Base-by-base conservation (phyloP, 1,140 invertebrate genomes). In the Luehdorfia chinensis region DNA sequence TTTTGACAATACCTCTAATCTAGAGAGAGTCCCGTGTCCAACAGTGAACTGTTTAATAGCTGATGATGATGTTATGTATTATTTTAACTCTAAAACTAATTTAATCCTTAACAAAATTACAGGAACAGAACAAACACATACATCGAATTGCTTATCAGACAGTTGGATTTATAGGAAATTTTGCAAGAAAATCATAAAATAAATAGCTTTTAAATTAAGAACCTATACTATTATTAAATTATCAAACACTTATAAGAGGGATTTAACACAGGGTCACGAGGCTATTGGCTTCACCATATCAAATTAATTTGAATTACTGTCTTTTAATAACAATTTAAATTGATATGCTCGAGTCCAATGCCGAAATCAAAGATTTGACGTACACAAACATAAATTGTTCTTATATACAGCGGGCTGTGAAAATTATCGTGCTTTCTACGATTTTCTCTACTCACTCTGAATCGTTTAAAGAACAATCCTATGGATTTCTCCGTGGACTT, bases 401-500 rank as follows among this genome's bases (percentile, higher is more conserved):
- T 34, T 72, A 75, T 75, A 49, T 70, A 76, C 70, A 70, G 57
- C 60, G 46, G 19, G 30, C 36, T n/a, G n/a, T 12, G 36, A 11
- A n/a, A 13, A 37, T 14, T 5, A 11, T 11, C 12, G 11, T 27
- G 36, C 31, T 7, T 7, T 2, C 11, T 37, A 37, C 18, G 16
- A 2, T 28, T 28, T 2, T 11, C 19, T 27, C 15, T 83, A 84
- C 80, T 84, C 68, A 84, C 80, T 71, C 66, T 69, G 13, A 84
- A 63, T 5, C 69, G 59, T 57, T 83, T 83, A 44, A 84, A 59
- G 13, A 84, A 69, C 28, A 77, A 50, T 46, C 78, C 80, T 63
- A 84, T 49, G 15, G 75, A 75, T 71, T 83, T 84, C 55, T 84
- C 76, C 33, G 68, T 60, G 32, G 76, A 76, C 50, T 80, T 84